These are phyloP conservation scores for Chaetorhynchus papuensis DNA, from an alignment of 2,113 vertebrate species.

Conservation along the genomic window DNA sequence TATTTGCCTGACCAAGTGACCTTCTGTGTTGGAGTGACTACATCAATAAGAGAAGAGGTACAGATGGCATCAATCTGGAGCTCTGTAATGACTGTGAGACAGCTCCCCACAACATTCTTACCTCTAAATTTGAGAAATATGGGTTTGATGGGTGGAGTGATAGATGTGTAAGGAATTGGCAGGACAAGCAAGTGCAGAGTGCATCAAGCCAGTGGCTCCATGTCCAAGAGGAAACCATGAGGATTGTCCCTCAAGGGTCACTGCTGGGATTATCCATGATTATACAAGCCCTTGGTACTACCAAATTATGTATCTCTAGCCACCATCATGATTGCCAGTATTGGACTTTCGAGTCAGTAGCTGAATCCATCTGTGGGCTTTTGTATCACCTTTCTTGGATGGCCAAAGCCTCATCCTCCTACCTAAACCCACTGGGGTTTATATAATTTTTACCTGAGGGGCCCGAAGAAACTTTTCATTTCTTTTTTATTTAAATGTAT, in stretches of 20 bases:
- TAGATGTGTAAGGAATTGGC: background rate
- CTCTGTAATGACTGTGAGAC: background rate
- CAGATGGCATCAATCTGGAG: background rate
- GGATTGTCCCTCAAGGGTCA: accelerated
- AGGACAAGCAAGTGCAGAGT: background rate
- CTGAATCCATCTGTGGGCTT: conserved; percentile 29
- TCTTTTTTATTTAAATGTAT: conserved; percentile 38
- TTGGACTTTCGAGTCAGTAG: conserved; percentile 46
- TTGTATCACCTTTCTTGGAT: conserved; percentile 26
- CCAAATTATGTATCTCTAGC: background rate
- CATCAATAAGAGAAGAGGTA: background rate
- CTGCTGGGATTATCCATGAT: background rate
- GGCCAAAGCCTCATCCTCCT: conserved; percentile 24
- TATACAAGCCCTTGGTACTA: background rate
- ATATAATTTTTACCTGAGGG: conserved; percentile 46
- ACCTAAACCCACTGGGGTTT: conserved; percentile 37
- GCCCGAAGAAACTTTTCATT: background rate
- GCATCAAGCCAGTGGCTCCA: background rate
- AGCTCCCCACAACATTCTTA: background rate
- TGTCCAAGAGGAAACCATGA: background rate
- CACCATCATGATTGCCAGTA: background rate
- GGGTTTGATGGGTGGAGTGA: background rate
- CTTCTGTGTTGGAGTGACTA: background rate
- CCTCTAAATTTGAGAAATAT: background rate
- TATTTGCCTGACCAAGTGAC: background rate